phyloP scores from a whole-genome alignment of 1,140 invertebrate genomes.

The Philotrypesis tridentata region DNA sequence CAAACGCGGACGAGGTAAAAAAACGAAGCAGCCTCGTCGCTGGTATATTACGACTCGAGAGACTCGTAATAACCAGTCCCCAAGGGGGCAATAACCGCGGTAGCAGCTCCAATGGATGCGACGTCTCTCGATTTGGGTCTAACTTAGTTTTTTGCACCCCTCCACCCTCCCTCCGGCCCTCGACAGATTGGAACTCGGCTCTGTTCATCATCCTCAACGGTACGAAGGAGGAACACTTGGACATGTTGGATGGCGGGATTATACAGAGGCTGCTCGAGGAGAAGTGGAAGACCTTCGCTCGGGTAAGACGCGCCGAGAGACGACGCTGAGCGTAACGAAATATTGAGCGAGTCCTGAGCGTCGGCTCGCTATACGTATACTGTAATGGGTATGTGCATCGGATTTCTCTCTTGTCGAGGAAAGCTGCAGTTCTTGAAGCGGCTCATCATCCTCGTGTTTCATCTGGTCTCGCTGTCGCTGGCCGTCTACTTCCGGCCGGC shows the following conservation, averaged over 20 bases:
- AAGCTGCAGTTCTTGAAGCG: conserved; percentile 89
- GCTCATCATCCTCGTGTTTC: conserved; percentile 88
- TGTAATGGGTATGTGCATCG: not conserved
- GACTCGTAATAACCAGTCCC: conserved; percentile 32
- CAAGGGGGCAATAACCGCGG: conserved; percentile 47
- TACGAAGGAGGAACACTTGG: conserved; percentile 96
- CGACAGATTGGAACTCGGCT: conserved; percentile 98
- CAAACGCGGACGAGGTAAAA: not conserved
- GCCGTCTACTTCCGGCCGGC: conserved; percentile 91
- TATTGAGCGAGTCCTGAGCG: no score
- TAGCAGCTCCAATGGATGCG: conserved; percentile 50
- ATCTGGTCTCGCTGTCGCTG: conserved; percentile 90
- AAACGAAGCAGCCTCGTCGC: conserved; percentile 21
- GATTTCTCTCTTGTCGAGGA: conserved; percentile 22
- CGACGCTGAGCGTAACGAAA: no score
- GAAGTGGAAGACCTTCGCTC: conserved; percentile 99
- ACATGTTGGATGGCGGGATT: conserved; percentile 98
- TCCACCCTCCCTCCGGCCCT: conserved; percentile 39
- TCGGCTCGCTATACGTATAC: no score
- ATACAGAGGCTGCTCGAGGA: conserved; percentile 97
- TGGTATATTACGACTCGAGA: conserved; percentile 23
- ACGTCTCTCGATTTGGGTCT: conserved; percentile 15
- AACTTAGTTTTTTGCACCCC: not conserved
- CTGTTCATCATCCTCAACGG: conserved; percentile 98
- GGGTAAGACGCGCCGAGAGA: no score